phyloP scores from a whole-genome alignment of 2,113 vertebrate genomes.

The Cygnus atratus region DNA sequence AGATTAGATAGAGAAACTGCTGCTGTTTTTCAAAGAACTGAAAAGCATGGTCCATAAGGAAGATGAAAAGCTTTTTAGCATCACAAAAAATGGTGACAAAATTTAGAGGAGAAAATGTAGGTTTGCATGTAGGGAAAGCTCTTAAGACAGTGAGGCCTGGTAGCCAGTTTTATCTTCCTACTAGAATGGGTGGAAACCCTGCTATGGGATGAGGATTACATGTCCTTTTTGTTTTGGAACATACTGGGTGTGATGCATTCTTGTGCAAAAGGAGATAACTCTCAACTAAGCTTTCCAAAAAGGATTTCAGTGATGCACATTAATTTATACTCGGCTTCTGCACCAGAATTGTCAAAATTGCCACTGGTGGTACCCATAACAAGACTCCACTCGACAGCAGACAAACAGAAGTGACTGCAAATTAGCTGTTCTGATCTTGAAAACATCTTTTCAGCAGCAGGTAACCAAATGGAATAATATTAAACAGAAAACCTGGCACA shows the following conservation, averaged over 20 bases:
- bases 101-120: background rate
- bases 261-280: background rate
- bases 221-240: background rate
- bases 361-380: constrained; percentile 8
- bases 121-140: background rate
- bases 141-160: background rate
- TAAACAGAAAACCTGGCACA: background rate
- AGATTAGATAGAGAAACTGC: background rate
- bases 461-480: background rate
- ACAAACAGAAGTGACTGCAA: constrained; percentile 17
- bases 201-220: background rate
- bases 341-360: background rate
- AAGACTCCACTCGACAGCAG: constrained; percentile 9
- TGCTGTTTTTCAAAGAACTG: background rate
- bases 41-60: background rate
- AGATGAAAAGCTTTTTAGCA: background rate
- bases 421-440: background rate
- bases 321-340: constrained; percentile 16
- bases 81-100: background rate
- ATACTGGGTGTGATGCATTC: background rate
- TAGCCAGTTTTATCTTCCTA: background rate
- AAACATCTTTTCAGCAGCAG: background rate
- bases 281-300: background rate
- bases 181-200: background rate
- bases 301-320: background rate